Evolutionary conservation across 2,888 invertebrate species (phyloP), one percentile per base, ranked within the genome.

Genomic region (Periphyllus acericola): DNA sequence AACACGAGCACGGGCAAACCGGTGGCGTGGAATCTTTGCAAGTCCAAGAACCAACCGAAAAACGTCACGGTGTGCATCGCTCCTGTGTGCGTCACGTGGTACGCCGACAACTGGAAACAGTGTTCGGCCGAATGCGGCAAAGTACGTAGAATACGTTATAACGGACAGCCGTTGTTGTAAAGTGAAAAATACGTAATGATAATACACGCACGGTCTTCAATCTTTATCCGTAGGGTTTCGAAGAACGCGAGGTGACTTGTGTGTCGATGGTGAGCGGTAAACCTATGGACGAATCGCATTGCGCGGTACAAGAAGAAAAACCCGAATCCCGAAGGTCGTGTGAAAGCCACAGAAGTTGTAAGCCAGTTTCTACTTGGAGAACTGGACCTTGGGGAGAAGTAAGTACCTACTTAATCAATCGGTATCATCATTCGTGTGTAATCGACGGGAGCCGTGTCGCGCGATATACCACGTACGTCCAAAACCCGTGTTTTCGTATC

Each of bases 321-420:
- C 86, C 86, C 0, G 86, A 87, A 40, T 80, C 86, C 29, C 86
- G 86, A 19, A 87, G 86, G 25, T 25, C 72, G 25, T 87, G 86
- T 60, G 86, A 87, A 60, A 87, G 86, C 40, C 86, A 81, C n/a
- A 87, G 72, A 40, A 87, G 80, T 17, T 87, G 86, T 66, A 80
- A 74, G 72, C 80, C 79, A 21, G 60, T 72, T 21, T 83, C 83
- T 11, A 89, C 85, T 14, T 90, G 90, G 90, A 89, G 89, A 82
- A 89, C 89, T 0, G 89, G 88, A 72, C 72, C 75, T 52, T 93
- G 93, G 93, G 91, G 92, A 89, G 91, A 91, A 90, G 93, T 93
- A 90, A 90, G 91, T 89, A 40, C n/a, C n/a, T 74, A 66, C 21
- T 85, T 40, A 34, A 78, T 19, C 32, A 34, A 32, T 52, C 21